Evolutionary conservation across 2,888 invertebrate species (phyloP).

Genomic region (Itoplectis maculator): DNA sequence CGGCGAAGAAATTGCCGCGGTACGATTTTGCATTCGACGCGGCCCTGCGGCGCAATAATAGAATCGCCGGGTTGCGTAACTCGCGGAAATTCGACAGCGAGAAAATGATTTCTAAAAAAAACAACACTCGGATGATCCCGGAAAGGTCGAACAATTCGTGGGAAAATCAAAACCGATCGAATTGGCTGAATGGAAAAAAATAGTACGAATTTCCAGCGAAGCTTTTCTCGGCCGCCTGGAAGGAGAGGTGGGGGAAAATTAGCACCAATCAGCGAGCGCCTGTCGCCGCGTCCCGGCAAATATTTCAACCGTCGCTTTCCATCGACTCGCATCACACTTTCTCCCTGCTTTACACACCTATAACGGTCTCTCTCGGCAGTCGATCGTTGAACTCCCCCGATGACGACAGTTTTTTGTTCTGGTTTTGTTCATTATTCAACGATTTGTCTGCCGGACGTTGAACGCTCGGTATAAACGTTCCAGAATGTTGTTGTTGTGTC

Average conservation of each 20-base stretch:
- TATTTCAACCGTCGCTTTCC: conserved; percentile 41
- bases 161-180: no score
- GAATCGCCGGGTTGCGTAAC: no score
- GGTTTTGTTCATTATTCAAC: background rate
- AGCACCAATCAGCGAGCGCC: background rate
- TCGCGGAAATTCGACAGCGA: no score
- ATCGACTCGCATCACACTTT: conserved; percentile 33
- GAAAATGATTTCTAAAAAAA: no score
- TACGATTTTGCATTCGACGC: background rate
- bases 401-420: background rate
- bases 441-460: background rate
- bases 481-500: no score
- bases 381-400: conserved; percentile 28
- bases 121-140: no score
- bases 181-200: no score
- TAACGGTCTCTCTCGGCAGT: background rate
- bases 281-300: background rate
- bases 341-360: conserved; percentile 25
- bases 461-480: no score
- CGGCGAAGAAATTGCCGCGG: background rate
- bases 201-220: background rate
- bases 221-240: background rate
- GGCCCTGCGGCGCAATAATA: no score
- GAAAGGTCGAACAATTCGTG: no score
- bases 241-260: background rate